These are phyloP conservation scores for Zaprionus camerounensis DNA, from an alignment of 1,140 invertebrate species.

Conservation along the genomic window DNA sequence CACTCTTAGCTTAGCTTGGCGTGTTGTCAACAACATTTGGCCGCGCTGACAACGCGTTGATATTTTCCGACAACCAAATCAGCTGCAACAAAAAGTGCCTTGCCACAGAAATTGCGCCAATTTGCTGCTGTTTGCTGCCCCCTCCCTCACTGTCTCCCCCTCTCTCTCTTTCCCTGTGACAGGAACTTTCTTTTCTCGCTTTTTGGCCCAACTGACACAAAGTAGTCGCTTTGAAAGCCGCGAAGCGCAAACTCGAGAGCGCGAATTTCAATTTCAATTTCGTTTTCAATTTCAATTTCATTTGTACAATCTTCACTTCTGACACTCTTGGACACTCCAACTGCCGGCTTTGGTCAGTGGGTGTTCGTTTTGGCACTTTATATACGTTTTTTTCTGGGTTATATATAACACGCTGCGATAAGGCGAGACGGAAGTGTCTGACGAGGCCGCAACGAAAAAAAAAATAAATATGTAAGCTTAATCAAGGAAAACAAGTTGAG, in stretches of 20 bases:
- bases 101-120: conserved; percentile 67
- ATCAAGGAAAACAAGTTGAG: not conserved
- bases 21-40: conserved; percentile 67
- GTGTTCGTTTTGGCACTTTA: conserved; percentile 21
- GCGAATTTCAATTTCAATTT: conserved; percentile 7
- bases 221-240: conserved; percentile 37
- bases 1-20: conserved; percentile 21
- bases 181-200: conserved; percentile 56
- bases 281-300: conserved; percentile 29
- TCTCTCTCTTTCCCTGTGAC: not conserved
- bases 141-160: not conserved
- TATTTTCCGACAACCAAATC: conserved; percentile 82
- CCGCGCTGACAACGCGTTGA: conserved; percentile 76
- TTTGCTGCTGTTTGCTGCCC: conserved; percentile 60
- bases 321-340: conserved; percentile 40
- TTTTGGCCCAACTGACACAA: conserved; percentile 55
- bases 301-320: conserved; percentile 50
- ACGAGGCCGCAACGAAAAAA: not conserved
- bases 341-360: not conserved
- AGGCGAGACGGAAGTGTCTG: conserved; percentile 8
- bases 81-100: conserved; percentile 40
- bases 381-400: not conserved
- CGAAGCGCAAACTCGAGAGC: not conserved
- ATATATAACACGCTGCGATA: not conserved
- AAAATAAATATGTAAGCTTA: not conserved